Percentiles rank a stretch among this genome's conserved stretches.
phyloP scores from a whole-genome alignment of 2,888 invertebrate species.

The Cactoblastis cactorum region DNA sequence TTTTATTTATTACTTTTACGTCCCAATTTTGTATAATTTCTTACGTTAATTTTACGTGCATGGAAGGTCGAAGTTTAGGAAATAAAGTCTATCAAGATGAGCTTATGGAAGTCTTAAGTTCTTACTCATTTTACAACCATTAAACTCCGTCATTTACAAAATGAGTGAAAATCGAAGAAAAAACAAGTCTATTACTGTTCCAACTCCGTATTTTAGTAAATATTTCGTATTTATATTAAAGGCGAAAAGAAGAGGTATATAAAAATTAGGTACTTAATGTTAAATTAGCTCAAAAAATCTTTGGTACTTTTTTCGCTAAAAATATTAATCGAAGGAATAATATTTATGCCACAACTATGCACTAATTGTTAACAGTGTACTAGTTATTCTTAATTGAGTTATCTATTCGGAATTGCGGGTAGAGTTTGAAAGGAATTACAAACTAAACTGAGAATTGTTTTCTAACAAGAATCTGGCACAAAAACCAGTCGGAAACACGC shows the following conservation, averaged over 20 bases:
- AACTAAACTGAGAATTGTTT: conserved; percentile 1
- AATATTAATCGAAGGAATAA: background rate
- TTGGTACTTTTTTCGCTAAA: background rate
- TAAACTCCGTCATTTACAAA: no score
- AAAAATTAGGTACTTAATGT: no score
- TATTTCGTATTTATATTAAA: no score
- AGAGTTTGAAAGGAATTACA: background rate
- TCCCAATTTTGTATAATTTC: background rate
- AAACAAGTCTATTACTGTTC: no score
- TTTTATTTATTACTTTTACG: background rate
- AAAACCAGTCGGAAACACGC: background rate
- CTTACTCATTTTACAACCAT: no score
- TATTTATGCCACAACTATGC: background rate
- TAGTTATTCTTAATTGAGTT: background rate
- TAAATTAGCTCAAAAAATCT: background rate
- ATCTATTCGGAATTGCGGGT: background rate
- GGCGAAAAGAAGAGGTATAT: no score
- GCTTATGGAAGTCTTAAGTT: no score
- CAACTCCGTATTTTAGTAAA: no score
- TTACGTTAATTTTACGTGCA: no score
- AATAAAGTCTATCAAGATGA: no score
- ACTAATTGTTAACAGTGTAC: background rate
- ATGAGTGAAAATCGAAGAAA: no score
- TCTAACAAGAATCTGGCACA: background rate
- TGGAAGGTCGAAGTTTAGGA: no score